Conservation (phyloP, 2,888 invertebrate species). For the Syritta pipiens region DNA sequence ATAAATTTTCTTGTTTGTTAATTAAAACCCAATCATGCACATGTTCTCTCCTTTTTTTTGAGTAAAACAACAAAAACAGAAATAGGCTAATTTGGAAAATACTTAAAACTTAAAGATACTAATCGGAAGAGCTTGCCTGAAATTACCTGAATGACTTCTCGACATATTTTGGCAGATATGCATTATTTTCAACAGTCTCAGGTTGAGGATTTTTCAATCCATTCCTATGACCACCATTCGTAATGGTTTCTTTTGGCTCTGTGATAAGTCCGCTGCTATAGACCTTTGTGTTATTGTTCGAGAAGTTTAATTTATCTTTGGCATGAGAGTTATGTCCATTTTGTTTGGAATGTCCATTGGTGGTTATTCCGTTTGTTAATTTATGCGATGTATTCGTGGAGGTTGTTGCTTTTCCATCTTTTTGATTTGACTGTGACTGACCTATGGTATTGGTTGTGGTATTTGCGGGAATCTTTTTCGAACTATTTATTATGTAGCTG, state of each 20-base stretch:
- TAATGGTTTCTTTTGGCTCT: constrained; percentile 30
- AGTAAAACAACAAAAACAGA: constrained; percentile 14
- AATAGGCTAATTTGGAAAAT: constrained; percentile 19
- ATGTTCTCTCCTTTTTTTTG: constrained; percentile 19
- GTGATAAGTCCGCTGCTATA: constrained; percentile 40
- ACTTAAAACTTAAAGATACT: constrained; percentile 38
- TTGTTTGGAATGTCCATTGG: constrained; percentile 61
- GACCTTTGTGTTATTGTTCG: constrained; percentile 49
- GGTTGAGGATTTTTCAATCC: constrained; percentile 47
- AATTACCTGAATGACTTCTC: constrained; percentile 80
- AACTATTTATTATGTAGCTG: constrained; percentile 60
- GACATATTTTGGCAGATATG: constrained; percentile 79
- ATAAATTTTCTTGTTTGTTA: constrained; percentile 52
- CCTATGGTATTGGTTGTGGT: constrained; percentile 29
- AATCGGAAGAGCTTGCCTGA: constrained; percentile 63
- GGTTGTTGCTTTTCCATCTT: constrained; percentile 25
- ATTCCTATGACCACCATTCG: constrained; percentile 46
- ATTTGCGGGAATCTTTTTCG: constrained; percentile 45
- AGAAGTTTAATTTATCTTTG: constrained; percentile 40
- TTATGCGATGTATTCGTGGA: constrained; percentile 35
- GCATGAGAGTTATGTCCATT: constrained; percentile 55
- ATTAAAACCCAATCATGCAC: constrained; percentile 61
- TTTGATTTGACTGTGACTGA: constrained; percentile 26
- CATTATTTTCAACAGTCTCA: constrained; percentile 58
- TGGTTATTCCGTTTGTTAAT: constrained; percentile 57